phyloP scores from a whole-genome alignment of 53 echinoderm and acorn worm genomes.

The Zoroaster sp. region DNA sequence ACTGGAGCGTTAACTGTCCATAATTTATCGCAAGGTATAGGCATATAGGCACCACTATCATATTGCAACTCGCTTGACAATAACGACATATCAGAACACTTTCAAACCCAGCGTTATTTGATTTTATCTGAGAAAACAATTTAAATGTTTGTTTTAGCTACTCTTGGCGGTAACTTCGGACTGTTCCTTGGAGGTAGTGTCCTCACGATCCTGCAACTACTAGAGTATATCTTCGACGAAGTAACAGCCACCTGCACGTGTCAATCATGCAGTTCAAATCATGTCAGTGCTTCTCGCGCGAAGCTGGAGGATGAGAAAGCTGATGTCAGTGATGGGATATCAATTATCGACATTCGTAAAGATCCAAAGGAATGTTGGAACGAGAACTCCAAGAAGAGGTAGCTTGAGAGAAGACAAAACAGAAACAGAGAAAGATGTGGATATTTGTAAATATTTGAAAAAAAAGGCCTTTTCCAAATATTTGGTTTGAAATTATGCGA shows the following conservation, averaged over 20 bases:
- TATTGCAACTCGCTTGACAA: too few relatives aligned
- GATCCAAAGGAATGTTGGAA: not conserved
- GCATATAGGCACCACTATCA: too few relatives aligned
- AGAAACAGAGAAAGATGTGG: too few relatives aligned
- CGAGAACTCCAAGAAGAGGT: not conserved
- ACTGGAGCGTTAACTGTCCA: not conserved
- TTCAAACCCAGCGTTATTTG: not conserved
- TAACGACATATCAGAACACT: too few relatives aligned
- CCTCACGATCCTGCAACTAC: slow-evolving; percentile 77
- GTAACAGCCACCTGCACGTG: slow-evolving; percentile 50
- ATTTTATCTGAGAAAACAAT: not conserved
- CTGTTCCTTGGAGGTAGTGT: slow-evolving; percentile 86
- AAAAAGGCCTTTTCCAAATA: too few relatives aligned
- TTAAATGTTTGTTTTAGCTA: slow-evolving; percentile 51
- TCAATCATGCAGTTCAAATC: not conserved
- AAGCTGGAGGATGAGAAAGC: not conserved
- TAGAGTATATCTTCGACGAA: slow-evolving; percentile 85
- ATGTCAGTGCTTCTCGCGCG: not conserved
- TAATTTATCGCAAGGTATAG: too few relatives aligned
- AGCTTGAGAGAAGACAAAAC: not conserved
- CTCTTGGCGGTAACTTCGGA: slow-evolving; percentile 92
- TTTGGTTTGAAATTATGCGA: too few relatives aligned
- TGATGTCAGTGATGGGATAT: not conserved
- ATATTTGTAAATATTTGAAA: too few relatives aligned
- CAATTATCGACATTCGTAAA: slow-evolving; percentile 25